Evolutionary conservation across 2,888 invertebrate species (phyloP), one percentile per base, ranked within the genome.

Genomic region (Saturnia japonica): DNA sequence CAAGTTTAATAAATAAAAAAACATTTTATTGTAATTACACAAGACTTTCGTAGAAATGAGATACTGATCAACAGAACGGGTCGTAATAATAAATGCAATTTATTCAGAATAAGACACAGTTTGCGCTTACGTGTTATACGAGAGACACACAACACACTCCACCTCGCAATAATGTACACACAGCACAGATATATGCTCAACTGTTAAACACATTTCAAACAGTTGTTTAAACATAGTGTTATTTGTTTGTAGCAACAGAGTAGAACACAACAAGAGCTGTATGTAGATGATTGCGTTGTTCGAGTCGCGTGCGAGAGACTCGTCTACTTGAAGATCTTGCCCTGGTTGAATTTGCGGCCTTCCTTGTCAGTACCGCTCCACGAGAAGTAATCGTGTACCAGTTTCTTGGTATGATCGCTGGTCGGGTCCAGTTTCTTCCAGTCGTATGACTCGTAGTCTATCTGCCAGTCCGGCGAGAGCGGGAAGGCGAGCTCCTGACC

Each of bases 341-440:
- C 99, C 95, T 99, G 98, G 95, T 99, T 99, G 95, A 99, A 99
- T 87, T 96, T 95, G 88, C 99, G 97, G 73, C 98, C 99, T 69
- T 95, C 90, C 88, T 97, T 97, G 91, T 99, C 98, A 28, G 95
- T 89, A 74, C 99, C 99, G 80, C 95, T 95, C 98, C 98, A 99
- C 64, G 97, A 95, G 91, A 99, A 97, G 94, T 99, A 99, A 83
- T 98, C 96, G 76, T 96, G 94, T 19, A 99, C 98, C 71, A 98
- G 88, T 79, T 96, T 95, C 95, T 98, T 99, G 70, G 98, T 98
- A 84, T 97, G 96, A 71, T 96, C 96, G 70, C 95, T 95, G 75
- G 95, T 92, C 34, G 98, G 94, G 91, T 99, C 98, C 75, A 99
- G 95, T 92, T 99, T 99, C 84, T 95, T 97, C 99, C 99, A 99